Evolutionary conservation across 2,797 vertebrate genomes (phyloP), one percentile per base, ranked within the genome.

Genomic region (Danionella dracula): DNA sequence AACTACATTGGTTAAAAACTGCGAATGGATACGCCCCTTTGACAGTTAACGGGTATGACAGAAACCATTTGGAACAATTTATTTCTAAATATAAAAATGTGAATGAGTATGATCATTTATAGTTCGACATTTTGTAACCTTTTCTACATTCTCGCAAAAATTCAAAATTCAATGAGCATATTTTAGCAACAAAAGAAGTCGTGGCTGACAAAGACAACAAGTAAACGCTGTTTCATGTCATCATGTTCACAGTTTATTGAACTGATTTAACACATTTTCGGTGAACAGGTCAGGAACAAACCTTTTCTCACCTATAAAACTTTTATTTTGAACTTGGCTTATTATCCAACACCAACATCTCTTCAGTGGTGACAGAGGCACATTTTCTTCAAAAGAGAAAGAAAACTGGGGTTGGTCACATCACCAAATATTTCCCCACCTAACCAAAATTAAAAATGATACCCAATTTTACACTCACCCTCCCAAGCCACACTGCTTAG

Each of bases 221-320:
- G 7, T 4, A 35, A 74, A 8, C n/a, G n/a, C n/a, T n/a, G n/a
- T n/a, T n/a, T n/a, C n/a, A n/a, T n/a, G n/a, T n/a, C n/a, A n/a
- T 83, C 74, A 88, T 84, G 81, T 81, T 79, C 75, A 83, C 75
- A 72, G 85, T 92, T 93, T 93, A 94, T 90, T 94, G 84, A 90
- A 90, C 79, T 83, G 76, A 79, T 77, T 78, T 68, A 80, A 80
- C 85, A 89, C 80, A 86, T 86, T 77, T 81, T 83, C 82, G 71
- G 56, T 82, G 81, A 82, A 80, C 73, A 83, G 77, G 78, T 82
- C 81, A 42, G 72, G 81, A 82, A 87, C 84, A 59, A 74, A 74
- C 78, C 56, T 11, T 2, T 3, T 45, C 45, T 40, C 61, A 56
- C 53, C 23, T 27, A 35, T 19, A 54, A 66, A 68, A 32, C 63